Evolutionary conservation across 1,140 invertebrate genomes (phyloP), one percentile per base, ranked within the genome.

Genomic region (Lasioglossum baleicum): DNA sequence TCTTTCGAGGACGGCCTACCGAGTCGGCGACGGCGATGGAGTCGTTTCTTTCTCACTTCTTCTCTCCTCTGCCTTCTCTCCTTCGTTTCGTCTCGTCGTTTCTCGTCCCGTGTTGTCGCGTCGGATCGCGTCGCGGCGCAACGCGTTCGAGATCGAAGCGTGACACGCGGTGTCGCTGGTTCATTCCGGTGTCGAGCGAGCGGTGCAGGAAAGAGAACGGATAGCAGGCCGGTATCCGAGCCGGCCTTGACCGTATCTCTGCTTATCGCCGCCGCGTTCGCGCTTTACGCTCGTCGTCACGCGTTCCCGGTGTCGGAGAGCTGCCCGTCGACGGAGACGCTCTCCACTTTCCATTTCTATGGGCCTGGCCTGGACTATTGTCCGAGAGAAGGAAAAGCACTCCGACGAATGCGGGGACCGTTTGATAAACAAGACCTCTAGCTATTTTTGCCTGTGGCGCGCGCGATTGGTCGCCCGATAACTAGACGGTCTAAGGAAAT

Each of bases 191-290:
- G 89, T 89, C 83, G 84, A 83, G 75, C 82, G 86, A 89, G 80
- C 88, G 89, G 89, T 90, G 88, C 90, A 90, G 91, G 90, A 92
- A 92, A 92, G 91, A 89, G 92, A 92, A 92, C 90, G 91, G 90
- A 92, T 89, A 83, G 85, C 87, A 83, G 85, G 89, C 90, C 88
- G 91, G 90, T 90, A 91, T 92, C 90, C 89, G 81, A 90, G 87
- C 82, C 92, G 91, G 91, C 92, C 92, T 93, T 93, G 92, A 92
- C 92, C 92, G 92, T 93, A 93, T 93, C 92, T 92, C 87, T 83
- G 90, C 91, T 93, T 92, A 93, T 93, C 92, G 91, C 90, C 75
- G 90, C 51, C 91, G 91, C 87, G 64, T 85, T 85, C 88, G 86
- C 81, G 82, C 85, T 90, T 87, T 88, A 89, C 88, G 85, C 85